Percentiles rank a stretch among this genome's conserved stretches.
These are phyloP conservation scores for Eremophila alpestris DNA, from an alignment of 2,797 vertebrate species.

Conservation along the genomic window DNA sequence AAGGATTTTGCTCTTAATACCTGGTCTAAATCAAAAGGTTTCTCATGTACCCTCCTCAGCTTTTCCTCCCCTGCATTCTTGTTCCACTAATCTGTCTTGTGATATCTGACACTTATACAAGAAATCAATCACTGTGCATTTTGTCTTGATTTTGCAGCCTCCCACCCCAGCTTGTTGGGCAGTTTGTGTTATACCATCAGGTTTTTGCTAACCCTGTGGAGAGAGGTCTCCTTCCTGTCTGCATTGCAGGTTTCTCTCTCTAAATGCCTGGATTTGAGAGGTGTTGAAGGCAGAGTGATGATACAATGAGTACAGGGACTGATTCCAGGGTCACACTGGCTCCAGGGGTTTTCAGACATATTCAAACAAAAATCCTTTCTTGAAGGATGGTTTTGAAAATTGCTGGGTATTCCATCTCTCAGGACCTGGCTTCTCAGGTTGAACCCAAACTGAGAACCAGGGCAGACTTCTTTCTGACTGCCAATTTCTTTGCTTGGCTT, in stretches of 20 bases:
- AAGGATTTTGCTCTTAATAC: neutral
- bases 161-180: neutral
- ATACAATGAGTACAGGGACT: neutral
- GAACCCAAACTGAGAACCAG: neutral
- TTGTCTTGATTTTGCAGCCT: neutral
- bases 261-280: neutral
- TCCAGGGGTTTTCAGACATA: neutral
- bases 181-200: neutral
- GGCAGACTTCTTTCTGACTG: neutral
- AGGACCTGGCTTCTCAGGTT: neutral
- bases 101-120: neutral
- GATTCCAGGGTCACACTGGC: neutral
- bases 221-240: neutral
- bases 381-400: neutral
- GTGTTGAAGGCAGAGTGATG: neutral
- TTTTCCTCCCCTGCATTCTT: neutral
- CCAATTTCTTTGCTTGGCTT: neutral
- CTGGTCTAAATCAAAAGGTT: neutral
- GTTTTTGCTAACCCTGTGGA: neutral
- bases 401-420: neutral
- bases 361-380: neutral
- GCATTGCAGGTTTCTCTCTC: neutral
- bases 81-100: neutral
- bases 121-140: neutral
- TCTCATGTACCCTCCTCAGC: neutral